These are phyloP conservation scores for Probaryconus sp. DNA, from an alignment of 1,140 invertebrate species.

Conservation along the genomic window DNA sequence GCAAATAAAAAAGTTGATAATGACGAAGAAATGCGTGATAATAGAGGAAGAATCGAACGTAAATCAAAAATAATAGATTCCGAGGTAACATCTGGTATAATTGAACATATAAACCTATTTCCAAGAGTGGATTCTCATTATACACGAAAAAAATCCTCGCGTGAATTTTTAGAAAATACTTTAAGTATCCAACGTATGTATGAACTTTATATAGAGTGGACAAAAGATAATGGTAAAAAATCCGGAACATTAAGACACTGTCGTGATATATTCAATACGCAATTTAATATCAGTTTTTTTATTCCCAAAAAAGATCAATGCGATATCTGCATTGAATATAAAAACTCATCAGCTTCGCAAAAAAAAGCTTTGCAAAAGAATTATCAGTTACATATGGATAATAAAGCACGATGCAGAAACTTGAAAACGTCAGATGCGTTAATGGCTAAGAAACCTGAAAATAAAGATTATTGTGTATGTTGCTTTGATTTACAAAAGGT, in stretches of 20 bases:
- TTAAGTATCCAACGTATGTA: not conserved
- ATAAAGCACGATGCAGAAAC: constrained; percentile 8
- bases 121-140: not conserved
- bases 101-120: not conserved
- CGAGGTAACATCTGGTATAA: not conserved
- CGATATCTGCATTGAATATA: not conserved
- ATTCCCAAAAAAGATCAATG: not conserved
- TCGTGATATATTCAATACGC: not conserved
- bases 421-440: not conserved
- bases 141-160: not conserved
- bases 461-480: constrained; percentile 24
- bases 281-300: not conserved
- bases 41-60: not conserved
- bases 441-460: not conserved
- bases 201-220: not conserved
- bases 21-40: too few species aligned
- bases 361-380: not conserved
- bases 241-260: not conserved
- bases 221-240: not conserved
- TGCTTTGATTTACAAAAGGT: constrained; percentile 64
- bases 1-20: too few species aligned
- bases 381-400: constrained; percentile 1
- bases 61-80: not conserved
- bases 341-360: not conserved
- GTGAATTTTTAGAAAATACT: not conserved